phyloP scores from a whole-genome alignment of 2,113 vertebrate species.

The Sylvia atricapilla region DNA sequence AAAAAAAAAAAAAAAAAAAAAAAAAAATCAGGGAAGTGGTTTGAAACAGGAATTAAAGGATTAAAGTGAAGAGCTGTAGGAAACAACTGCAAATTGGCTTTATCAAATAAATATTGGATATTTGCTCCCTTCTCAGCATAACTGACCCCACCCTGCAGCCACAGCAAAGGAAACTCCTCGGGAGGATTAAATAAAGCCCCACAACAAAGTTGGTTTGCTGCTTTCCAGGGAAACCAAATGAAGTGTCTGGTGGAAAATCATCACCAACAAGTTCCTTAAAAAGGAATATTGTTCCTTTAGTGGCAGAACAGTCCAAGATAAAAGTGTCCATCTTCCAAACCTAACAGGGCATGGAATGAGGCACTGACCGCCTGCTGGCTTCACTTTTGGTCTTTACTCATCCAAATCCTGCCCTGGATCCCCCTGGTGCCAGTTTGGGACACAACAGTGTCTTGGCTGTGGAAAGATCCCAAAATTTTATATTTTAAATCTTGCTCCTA shows the following conservation, averaged over 20 bases:
- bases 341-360: background rate
- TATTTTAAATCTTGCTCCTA: background rate
- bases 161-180: accelerated
- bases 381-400: background rate
- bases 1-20: background rate
- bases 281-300: background rate
- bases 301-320: background rate
- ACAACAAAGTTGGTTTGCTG: background rate
- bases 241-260: background rate
- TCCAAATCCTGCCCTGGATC: background rate
- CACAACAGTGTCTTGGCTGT: background rate
- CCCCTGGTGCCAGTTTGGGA: background rate
- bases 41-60: background rate
- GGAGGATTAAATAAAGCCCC: background rate
- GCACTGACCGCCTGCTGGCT: background rate
- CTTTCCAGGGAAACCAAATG: background rate
- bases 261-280: background rate
- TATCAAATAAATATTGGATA: background rate
- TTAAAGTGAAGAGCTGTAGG: background rate
- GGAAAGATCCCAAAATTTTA: background rate
- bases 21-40: background rate
- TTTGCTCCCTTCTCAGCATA: background rate
- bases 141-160: background rate
- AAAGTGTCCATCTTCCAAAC: background rate
- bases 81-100: background rate